Evolutionary conservation across 2,888 invertebrate species (phyloP), one percentile per base, ranked within the genome.

Genomic region (Escarpia spicata): DNA sequence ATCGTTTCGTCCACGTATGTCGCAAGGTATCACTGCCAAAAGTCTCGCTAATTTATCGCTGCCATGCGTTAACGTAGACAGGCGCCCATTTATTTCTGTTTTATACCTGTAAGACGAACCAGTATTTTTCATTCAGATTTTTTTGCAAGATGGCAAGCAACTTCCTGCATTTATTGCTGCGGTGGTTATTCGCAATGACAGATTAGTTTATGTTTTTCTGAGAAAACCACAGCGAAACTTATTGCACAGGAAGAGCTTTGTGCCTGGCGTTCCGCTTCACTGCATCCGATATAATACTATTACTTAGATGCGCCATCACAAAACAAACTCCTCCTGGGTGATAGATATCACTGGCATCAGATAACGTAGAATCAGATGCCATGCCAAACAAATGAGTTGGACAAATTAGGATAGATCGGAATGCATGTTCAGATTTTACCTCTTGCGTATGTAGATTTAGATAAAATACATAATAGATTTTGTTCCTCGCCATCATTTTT

Each of bases 1-100:
- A 75, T 75, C 75, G 75, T 75, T 75, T 75, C 75, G 75, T 75
- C 75, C 75, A 75, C 75, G 75, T 75, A 75, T 75, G 75, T 75
- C 75, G 19, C 75, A 26, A 75, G 75, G 75, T 75, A 75, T 75
- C 75, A n/a, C 26, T 75, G 75, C 75, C 75, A 75, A 26, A 75
- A 75, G 75, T 75, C 75, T n/a, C n/a, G 26, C 19, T 75, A 75
- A 75, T 75, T 75, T 75, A 75, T 75, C 75, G 75, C n/a, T n/a
- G 75, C 75, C 75, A 6, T 75, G 75, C 75, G n/a, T 75, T 75
- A 75, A 26, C 26, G 75, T n/a, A 6, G 75, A 75, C 75, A 26
- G 75, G 26, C 75, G 75, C n/a, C 19, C 75, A 75, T 75, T 75
- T 75, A 75, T 75, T 75, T 26, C 19, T n/a, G n/a, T 75, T 75